These are phyloP conservation scores for Sebastes nivosus DNA, from an alignment of 2,797 vertebrate species.

Conservation along the genomic window DNA sequence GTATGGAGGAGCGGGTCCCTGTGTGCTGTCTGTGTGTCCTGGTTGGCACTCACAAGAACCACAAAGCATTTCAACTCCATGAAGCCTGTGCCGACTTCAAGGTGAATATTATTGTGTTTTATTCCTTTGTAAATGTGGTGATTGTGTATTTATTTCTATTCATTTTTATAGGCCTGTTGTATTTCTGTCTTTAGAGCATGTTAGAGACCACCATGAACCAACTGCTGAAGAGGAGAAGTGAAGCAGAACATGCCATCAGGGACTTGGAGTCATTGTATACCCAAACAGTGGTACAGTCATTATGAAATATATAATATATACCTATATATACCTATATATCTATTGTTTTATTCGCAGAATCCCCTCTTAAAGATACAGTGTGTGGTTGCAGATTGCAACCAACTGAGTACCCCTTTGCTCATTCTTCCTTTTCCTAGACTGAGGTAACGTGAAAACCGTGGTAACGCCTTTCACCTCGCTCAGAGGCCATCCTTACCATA, in stretches of 20 bases:
- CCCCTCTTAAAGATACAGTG: background rate
- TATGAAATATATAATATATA: no score
- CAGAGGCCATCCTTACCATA: no score
- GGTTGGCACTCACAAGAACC: constrained; percentile 78
- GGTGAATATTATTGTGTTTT: constrained; percentile 51
- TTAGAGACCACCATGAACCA: constrained; percentile 68
- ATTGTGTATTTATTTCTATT: background rate
- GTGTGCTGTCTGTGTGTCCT: constrained; percentile 82
- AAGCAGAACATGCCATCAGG: constrained; percentile 71
- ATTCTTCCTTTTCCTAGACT: no score
- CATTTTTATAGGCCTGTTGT: constrained; percentile 19
- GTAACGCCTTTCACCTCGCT: no score
- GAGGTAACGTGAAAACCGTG: no score
- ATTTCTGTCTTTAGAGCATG: constrained; percentile 64
- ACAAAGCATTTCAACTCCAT: constrained; percentile 69
- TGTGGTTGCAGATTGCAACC: no score
- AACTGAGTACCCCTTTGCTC: no score
- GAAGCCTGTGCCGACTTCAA: constrained; percentile 77
- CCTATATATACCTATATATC: no score
- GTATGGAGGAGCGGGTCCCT: constrained; percentile 72
- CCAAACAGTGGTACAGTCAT: constrained; percentile 73
- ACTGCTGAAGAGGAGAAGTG: constrained; percentile 70
- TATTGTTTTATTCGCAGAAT: no score
- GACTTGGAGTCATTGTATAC: constrained; percentile 75
- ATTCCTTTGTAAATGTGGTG: background rate